These are phyloP conservation scores for Lordiphosa collinella DNA, from an alignment of 1,140 invertebrate species.

Conservation along the genomic window DNA sequence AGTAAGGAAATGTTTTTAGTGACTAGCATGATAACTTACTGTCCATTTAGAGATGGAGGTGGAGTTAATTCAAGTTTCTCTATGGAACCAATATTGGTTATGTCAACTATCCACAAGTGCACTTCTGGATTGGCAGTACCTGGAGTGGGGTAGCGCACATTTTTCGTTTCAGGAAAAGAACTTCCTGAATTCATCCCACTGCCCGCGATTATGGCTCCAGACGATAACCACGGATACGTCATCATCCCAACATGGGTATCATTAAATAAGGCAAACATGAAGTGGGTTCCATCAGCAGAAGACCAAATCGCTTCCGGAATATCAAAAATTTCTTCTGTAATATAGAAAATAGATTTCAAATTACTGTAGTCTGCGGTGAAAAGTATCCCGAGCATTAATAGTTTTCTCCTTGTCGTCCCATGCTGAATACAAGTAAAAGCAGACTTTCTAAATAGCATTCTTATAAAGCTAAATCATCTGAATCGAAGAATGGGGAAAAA, in stretches of 20 bases:
- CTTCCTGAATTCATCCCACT: constrained; percentile 70
- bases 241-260: constrained; percentile 89
- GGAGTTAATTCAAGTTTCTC: constrained; percentile 84
- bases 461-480: no score
- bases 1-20: background rate
- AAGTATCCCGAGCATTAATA: no score
- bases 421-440: no score
- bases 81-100: constrained; percentile 84
- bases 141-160: constrained; percentile 89
- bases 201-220: constrained; percentile 81
- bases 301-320: constrained; percentile 90
- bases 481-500: no score
- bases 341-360: constrained; percentile 36
- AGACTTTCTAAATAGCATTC: no score
- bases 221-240: constrained; percentile 88
- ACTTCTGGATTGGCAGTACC: constrained; percentile 92
- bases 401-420: no score
- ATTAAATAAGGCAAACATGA: constrained; percentile 93
- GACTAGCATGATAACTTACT: constrained; percentile 81
- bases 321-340: constrained; percentile 87
- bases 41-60: constrained; percentile 85
- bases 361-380: background rate
- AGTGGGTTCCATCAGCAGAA: constrained; percentile 87
- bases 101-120: constrained; percentile 88
- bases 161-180: constrained; percentile 87